phyloP scores from a whole-genome alignment of 2,797 vertebrate species.

The Ctenosaura bakeri region DNA sequence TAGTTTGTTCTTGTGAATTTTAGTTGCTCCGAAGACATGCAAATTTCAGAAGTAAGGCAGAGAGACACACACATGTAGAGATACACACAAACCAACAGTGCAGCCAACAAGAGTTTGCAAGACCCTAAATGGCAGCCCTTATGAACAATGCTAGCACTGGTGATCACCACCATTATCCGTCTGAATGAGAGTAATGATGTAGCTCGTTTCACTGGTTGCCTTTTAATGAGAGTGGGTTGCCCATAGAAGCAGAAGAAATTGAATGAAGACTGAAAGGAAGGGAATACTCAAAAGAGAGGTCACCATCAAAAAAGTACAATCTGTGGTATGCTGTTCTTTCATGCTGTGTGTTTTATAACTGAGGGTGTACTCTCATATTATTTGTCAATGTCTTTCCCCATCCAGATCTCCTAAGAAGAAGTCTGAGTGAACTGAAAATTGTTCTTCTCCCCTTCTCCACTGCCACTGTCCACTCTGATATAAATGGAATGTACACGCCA shows the following conservation, averaged over 20 bases:
- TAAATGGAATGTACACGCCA: too few species aligned
- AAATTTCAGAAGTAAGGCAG: constrained; percentile 79
- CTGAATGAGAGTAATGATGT: constrained; percentile 80
- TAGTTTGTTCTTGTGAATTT: constrained; percentile 87
- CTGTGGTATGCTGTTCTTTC: constrained; percentile 51
- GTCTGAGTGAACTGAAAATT: too few species aligned
- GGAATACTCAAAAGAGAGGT: constrained; percentile 62
- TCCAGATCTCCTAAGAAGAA: not conserved
- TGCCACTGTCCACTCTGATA: too few species aligned
- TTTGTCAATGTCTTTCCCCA: not conserved
- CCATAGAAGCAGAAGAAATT: constrained; percentile 46
- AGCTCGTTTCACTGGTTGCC: constrained; percentile 75
- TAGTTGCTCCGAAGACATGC: constrained; percentile 83
- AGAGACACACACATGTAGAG: constrained; percentile 27
- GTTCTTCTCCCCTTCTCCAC: too few species aligned
- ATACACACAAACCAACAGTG: constrained; percentile 55
- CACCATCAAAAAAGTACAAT: constrained; percentile 61
- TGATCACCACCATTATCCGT: constrained; percentile 57
- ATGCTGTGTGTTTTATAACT: not conserved
- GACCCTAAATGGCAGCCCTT: constrained; percentile 71
- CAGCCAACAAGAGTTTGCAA: constrained; percentile 69
- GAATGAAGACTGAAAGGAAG: constrained; percentile 55
- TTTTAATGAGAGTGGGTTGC: constrained; percentile 79
- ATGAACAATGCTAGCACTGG: constrained; percentile 58
- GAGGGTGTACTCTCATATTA: not conserved